Conservation (phyloP, 1,140 invertebrate species). For the Trachelipus rathkii region DNA sequence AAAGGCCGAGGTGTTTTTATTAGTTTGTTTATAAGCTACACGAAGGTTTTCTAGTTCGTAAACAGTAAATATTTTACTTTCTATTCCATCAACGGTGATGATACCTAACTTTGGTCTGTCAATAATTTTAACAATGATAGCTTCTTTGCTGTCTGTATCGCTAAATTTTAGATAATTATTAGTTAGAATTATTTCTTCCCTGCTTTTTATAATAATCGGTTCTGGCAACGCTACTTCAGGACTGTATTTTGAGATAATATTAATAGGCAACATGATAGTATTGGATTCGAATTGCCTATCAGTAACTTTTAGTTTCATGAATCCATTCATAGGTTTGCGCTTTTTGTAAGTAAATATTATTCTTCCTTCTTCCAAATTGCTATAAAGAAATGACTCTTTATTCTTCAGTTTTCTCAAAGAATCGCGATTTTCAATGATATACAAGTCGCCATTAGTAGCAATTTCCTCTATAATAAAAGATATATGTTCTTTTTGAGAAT, state of each 20-base stretch:
- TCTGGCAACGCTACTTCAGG: constrained; percentile 37
- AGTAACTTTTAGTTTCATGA: constrained; percentile 31
- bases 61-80: constrained; percentile 32
- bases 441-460: constrained; percentile 38
- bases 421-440: constrained; percentile 21
- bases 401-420: constrained; percentile 22
- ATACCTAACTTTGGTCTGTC: constrained; percentile 38
- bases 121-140: constrained; percentile 30
- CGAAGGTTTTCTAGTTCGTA: constrained; percentile 28
- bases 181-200: constrained; percentile 24
- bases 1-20: background rate
- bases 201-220: constrained; percentile 32
- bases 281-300: constrained; percentile 34
- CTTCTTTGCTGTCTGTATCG: constrained; percentile 39
- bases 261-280: constrained; percentile 32
- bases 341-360: constrained; percentile 33
- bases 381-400: constrained; percentile 19
- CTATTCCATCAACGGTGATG: constrained; percentile 32
- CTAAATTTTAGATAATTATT: constrained; percentile 31
- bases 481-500: constrained; percentile 31
- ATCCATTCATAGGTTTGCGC: constrained; percentile 34
- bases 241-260: constrained; percentile 35
- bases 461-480: constrained; percentile 29
- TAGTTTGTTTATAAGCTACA: constrained; percentile 34
- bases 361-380: constrained; percentile 31